Conservation (phyloP, 2,113 vertebrate genomes). For the Toxotes jaculatrix region DNA sequence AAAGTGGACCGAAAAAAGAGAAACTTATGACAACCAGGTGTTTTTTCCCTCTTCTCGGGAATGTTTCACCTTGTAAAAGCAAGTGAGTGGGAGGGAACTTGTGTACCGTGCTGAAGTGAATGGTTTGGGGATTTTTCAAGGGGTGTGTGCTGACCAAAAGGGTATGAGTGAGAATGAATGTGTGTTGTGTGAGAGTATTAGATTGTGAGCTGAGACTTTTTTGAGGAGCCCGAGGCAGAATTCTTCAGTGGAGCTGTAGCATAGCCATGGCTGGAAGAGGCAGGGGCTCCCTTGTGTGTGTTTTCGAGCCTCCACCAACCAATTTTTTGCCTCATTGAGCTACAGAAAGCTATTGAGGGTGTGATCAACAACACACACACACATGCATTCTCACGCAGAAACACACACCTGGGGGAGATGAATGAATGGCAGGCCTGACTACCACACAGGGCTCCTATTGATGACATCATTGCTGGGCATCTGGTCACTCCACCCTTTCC, state of each 20-base stretch:
- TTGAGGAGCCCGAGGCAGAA: slow-evolving; percentile 50
- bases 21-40: slow-evolving; percentile 81
- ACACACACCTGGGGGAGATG: slow-evolving; percentile 60
- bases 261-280: slow-evolving; percentile 49
- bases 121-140: slow-evolving; percentile 65
- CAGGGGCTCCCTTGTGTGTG: slow-evolving; percentile 53
- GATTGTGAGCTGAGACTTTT: slow-evolving; percentile 59
- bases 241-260: slow-evolving; percentile 62
- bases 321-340: slow-evolving; percentile 61
- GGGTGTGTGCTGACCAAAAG: slow-evolving; percentile 59
- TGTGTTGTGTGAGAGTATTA: slow-evolving; percentile 61
- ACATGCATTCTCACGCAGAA: not conserved
- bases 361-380: slow-evolving; percentile 52
- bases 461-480: slow-evolving; percentile 82
- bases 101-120: slow-evolving; percentile 52
- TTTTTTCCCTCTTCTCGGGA: slow-evolving; percentile 79
- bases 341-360: slow-evolving; percentile 60
- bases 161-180: slow-evolving; percentile 57
- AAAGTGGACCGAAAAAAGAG: slow-evolving; percentile 58
- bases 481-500: slow-evolving; percentile 78
- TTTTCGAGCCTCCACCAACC: slow-evolving; percentile 27
- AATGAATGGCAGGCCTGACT: slow-evolving; percentile 76
- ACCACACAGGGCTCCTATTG: slow-evolving; percentile 83
- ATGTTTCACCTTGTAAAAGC: slow-evolving; percentile 86
- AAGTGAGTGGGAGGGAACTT: slow-evolving; percentile 64